These are phyloP conservation scores for Oscheius sp. DNA, from an alignment of 2,888 invertebrate species.

Conservation along the genomic window DNA sequence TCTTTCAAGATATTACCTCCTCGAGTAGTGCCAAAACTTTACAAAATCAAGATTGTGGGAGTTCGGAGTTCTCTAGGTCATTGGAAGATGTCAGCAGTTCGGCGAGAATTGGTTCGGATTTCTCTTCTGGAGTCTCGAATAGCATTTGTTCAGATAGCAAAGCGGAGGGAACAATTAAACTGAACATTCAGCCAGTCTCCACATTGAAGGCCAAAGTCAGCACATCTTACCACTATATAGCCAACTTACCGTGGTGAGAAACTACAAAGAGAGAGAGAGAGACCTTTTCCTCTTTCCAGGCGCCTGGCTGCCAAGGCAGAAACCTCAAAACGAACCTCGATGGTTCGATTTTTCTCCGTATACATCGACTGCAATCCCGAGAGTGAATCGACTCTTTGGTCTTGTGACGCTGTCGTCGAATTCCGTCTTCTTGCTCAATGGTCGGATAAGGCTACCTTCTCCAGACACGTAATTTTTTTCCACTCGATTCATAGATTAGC, in stretches of 20 bases:
- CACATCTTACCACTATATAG: constrained; percentile 61
- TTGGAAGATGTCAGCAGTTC: constrained; percentile 13
- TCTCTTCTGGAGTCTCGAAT: not conserved
- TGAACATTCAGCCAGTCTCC: constrained; percentile 59
- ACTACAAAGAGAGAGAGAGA: not conserved
- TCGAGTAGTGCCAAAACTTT: too few relatives aligned
- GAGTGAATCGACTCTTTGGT: constrained; percentile 70
- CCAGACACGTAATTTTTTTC: constrained; percentile 43
- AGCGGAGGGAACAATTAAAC: constrained; percentile 58
- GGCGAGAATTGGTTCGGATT: not conserved
- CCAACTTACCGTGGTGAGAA: constrained; percentile 62
- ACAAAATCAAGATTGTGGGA: constrained; percentile 14
- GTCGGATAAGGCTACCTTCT: constrained; percentile 44
- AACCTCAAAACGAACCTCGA: constrained; percentile 67
- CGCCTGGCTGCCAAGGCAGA: constrained; percentile 72
- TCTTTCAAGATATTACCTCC: not conserved
- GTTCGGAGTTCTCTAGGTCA: constrained; percentile 23
- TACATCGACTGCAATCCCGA: constrained; percentile 73
- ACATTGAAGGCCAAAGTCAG: constrained; percentile 56
- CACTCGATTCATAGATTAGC: not conserved
- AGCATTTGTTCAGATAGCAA: constrained; percentile 37
- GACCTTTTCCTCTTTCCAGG: constrained; percentile 48
- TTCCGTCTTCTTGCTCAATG: constrained; percentile 54
- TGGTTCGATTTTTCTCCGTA: constrained; percentile 67
- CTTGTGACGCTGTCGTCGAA: constrained; percentile 67